phyloP scores from a whole-genome alignment of 2,113 vertebrate species.

The Chloropsis hardwickii region DNA sequence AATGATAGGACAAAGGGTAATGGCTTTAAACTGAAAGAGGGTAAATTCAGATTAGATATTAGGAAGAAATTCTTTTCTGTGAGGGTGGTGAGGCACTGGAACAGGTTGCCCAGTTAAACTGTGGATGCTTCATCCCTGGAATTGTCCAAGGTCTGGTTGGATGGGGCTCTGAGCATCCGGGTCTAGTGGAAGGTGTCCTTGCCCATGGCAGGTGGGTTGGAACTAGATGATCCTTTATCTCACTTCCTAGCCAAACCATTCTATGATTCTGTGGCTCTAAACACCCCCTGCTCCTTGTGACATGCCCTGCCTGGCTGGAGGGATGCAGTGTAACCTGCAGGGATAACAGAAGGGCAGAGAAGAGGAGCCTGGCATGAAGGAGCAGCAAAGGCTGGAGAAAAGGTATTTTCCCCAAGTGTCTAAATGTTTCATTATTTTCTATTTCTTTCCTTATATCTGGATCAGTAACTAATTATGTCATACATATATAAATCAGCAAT shows the following conservation, averaged over 20 bases:
- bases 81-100: background rate
- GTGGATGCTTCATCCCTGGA: background rate
- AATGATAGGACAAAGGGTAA: too few relatives aligned
- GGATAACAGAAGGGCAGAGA: background rate
- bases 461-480: background rate
- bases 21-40: background rate
- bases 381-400: background rate
- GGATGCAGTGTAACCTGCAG: rapidly evolving
- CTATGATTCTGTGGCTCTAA: background rate
- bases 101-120: background rate
- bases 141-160: background rate
- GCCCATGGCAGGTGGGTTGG: background rate
- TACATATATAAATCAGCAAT: background rate
- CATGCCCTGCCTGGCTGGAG: background rate
- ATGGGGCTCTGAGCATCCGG: background rate
- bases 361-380: background rate
- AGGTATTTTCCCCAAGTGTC: background rate
- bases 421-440: background rate
- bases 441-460: background rate
- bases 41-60: background rate
- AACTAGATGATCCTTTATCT: background rate
- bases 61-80: background rate
- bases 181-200: background rate
- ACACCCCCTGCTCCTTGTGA: too few relatives aligned
- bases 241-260: background rate